Evolutionary conservation across 1,140 invertebrate species (phyloP).

Genomic region (Drosophila takahashii): DNA sequence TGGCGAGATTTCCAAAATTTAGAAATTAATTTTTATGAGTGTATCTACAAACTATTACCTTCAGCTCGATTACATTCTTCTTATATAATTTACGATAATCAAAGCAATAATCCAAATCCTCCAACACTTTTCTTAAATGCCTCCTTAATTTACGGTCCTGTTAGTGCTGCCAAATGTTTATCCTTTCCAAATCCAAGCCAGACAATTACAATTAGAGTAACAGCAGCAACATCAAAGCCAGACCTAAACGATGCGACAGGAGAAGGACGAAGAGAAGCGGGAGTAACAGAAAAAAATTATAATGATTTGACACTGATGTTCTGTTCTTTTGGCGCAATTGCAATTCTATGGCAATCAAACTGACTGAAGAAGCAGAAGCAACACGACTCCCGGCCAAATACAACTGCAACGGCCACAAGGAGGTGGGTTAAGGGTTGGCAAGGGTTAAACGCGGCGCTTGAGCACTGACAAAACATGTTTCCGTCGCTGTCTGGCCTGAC

Average conservation of each 20-base stretch:
- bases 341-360: conserved; percentile 82
- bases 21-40: too few relatives aligned
- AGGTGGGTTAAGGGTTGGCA: conserved; percentile 25
- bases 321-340: conserved; percentile 80
- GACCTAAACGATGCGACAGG: conserved; percentile 26
- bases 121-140: conserved; percentile 4
- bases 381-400: conserved; percentile 16
- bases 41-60: too few relatives aligned
- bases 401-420: conserved; percentile 42
- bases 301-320: conserved; percentile 83
- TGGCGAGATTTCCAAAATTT: too few relatives aligned
- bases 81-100: conserved; percentile 7
- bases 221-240: conserved; percentile 44
- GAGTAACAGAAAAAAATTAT: conserved; percentile 61
- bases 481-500: conserved; percentile 47
- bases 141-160: conserved; percentile 7
- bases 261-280: not conserved
- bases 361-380: conserved; percentile 42
- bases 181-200: conserved; percentile 35
- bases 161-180: conserved; percentile 29
- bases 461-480: conserved; percentile 81
- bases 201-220: conserved; percentile 52
- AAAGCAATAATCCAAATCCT: conserved; percentile 6
- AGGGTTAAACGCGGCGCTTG: conserved; percentile 78
- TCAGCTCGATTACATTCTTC: too few relatives aligned